Base-by-base conservation (phyloP, 2,888 invertebrate species). In the Timandra comae region DNA sequence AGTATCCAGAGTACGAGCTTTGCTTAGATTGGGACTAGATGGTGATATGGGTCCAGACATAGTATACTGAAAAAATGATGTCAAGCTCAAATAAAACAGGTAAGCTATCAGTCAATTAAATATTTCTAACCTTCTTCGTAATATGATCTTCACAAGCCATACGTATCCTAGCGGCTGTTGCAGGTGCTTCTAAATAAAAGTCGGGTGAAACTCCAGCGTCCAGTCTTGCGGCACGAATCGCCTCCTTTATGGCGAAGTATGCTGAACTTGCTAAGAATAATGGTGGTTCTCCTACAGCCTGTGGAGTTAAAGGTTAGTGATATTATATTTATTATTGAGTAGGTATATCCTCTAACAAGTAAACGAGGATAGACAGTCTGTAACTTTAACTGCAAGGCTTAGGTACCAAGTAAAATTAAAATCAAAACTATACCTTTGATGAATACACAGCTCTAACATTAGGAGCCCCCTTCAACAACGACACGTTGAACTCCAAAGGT, bases 261-360 rank as follows among this genome's bases (percentile, higher is more conserved):
- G 90, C 91, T 0, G 96, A 91, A n/a, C 92, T 88, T 0, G 97
- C 95, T 43, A 98, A 85, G 65, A 98, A 96, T 3, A 98, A 73
- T 0, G 98, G 98, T 0, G 98, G 98, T 69, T 99, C 98, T 0
- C 98, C 98, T 21, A 98, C 92, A 40, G 96, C 98, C 95, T 96
- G 56, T n/a, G n/a, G n/a, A n/a, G n/a, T n/a, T 5, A 16, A 16
- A 16, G 16, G 16, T 16, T 1, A 16, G 16, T 16, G 16, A 16
- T 16, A n/a, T n/a, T n/a, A n/a, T n/a, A n/a, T n/a, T n/a, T n/a
- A n/a, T n/a, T n/a, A n/a, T n/a, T n/a, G n/a, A n/a, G n/a, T n/a
- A n/a, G n/a, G n/a, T n/a, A n/a, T n/a, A n/a, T n/a, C n/a, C n/a
- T n/a, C n/a, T n/a, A n/a, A n/a, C n/a, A n/a, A n/a, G n/a, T n/a